Conservation (phyloP, 92 coral and sea anemone species). For the Zoanthus solanderi region DNA sequence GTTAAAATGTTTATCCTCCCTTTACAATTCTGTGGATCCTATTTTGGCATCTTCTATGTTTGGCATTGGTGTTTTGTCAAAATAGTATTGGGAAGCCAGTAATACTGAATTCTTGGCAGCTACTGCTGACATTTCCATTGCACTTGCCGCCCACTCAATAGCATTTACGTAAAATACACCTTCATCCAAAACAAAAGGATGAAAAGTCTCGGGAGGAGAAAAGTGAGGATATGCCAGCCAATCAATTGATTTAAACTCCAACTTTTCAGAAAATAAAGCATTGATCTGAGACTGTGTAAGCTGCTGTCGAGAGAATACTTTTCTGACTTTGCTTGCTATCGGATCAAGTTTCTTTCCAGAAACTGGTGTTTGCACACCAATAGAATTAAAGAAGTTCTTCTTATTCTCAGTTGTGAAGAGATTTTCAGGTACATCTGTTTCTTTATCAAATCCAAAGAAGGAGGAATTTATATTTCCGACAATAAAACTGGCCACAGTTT, state of each 20-base stretch:
- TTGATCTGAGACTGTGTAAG: slow-evolving; percentile 67
- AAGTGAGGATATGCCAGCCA: slow-evolving; percentile 96
- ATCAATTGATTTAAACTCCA: slow-evolving; percentile 53
- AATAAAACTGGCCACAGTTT: slow-evolving; percentile 89
- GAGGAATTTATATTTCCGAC: slow-evolving; percentile 70
- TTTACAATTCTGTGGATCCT: slow-evolving; percentile 57
- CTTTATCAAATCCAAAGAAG: slow-evolving; percentile 68
- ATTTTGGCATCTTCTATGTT: not conserved
- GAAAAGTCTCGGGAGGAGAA: slow-evolving; percentile 83
- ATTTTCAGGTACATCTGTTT: slow-evolving; percentile 69
- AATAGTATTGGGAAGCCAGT: slow-evolving; percentile 73
- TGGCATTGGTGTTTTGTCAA: not conserved
- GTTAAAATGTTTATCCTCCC: too few species aligned
- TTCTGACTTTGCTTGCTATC: slow-evolving; percentile 63
- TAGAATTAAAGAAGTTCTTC: slow-evolving; percentile 82
- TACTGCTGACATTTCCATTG: slow-evolving; percentile 98
- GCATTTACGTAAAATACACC: slow-evolving; percentile 97
- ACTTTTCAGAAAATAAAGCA: slow-evolving; percentile 59
- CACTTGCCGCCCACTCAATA: slow-evolving; percentile 94
- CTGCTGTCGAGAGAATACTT: slow-evolving; percentile 82
- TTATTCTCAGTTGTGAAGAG: slow-evolving; percentile 85
- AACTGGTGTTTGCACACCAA: slow-evolving; percentile 80
- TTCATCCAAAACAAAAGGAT: slow-evolving; percentile 88
- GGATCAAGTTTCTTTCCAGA: slow-evolving; percentile 53
- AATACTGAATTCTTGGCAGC: slow-evolving; percentile 91